Base-by-base conservation (phyloP, 2,113 vertebrate genomes). In the Thryonomys swinderianus region DNA sequence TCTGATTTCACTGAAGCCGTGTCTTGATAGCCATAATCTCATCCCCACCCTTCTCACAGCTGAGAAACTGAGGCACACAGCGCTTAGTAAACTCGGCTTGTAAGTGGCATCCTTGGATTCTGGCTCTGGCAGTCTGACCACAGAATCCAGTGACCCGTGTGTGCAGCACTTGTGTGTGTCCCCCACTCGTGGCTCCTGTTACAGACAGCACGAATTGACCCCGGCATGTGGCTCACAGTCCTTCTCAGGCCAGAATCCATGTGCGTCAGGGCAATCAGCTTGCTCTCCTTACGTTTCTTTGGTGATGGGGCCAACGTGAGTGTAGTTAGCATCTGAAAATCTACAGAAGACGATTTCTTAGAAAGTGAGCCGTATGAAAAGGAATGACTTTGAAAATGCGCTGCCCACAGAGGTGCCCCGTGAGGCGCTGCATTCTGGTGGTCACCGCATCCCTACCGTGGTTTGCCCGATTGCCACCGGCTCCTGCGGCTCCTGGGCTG, bases 281-380 rank as follows among this genome's bases (percentile, higher is more conserved):
- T 78, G 48, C 55, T 34, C 7, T 78, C 73, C 69, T 80, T 48
- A 84, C 80, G 62, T 96, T 91, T 94, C 74, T 61, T n/a, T 83
- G 91, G 85, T 48, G 64, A 73, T 30, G 53, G 83, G 79, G 85
- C 66, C 87, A 88, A 10, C 12, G n/a, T 57, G 73, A 48, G 27
- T 79, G 57, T 59, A 89, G n/a, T 53, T n/a, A 62, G 40, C 59
- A 45, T 82, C 66, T 23, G 55, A 73, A 53, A 81, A 71, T 20
- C 79, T 92, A 14, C 42, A 51, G 48, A 71, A 73, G 32, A 69
- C 48, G 79, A 66, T 81, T 88, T 82, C 78, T 90, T 88, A 64
- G 82, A 94, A 88, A 11, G 30, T 62, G 8, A 71, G 55, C 59
- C 74, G 1, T 32, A 0, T 45, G 37, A 80, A 25, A 48, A 90